A percentile compares a stretch with the other conserved stretches of the same genome.
Evolutionary conservation across 2,113 vertebrate genomes (phyloP).

Genomic region (Neofelis nebulosa): DNA sequence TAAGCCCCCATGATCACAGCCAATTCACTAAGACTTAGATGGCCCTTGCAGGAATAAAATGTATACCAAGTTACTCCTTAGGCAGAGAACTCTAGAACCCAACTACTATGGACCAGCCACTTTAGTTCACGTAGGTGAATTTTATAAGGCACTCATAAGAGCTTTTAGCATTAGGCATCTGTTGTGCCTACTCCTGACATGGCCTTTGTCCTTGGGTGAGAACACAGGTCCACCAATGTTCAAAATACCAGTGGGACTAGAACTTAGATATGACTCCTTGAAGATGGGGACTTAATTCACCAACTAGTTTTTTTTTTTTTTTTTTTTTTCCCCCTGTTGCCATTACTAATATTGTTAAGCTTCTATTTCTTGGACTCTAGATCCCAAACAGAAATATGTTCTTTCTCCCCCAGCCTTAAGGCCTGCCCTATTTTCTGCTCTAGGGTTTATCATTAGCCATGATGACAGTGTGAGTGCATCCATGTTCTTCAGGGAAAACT

Average conservation of each 20-base stretch:
- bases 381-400: not conserved
- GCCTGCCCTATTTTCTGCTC: not conserved
- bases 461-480: not conserved
- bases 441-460: not conserved
- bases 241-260: not conserved
- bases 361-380: not conserved
- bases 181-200: not conserved
- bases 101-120: not conserved
- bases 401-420: not conserved
- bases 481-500: not conserved
- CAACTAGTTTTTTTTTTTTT: not conserved
- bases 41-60: not conserved
- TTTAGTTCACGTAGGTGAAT: not conserved
- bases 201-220: not conserved
- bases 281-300: not conserved
- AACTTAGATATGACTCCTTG: not conserved
- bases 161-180: not conserved
- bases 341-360: not conserved
- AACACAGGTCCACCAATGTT: not conserved
- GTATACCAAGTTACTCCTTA: not conserved
- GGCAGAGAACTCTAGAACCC: not conserved
- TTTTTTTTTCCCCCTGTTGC: too few species aligned
- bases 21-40: not conserved
- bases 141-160: not conserved
- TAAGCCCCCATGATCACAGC: not conserved